Percentiles rank a stretch among this genome's conserved stretches.
These are phyloP conservation scores for Meiosimyza decipiens DNA, from an alignment of 2,888 invertebrate genomes.

Conservation along the genomic window DNA sequence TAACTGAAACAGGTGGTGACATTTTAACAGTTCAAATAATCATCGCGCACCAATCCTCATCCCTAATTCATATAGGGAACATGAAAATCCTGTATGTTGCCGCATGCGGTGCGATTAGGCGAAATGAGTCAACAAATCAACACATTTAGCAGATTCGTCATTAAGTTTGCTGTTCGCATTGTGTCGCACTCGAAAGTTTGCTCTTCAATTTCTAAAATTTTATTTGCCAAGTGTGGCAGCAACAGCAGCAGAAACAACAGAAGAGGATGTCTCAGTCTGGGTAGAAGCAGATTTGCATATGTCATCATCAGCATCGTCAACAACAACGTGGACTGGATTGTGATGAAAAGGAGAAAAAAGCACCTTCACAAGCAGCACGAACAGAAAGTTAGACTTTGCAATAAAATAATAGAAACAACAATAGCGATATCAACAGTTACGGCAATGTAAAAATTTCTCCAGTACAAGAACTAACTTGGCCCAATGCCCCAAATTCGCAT, in stretches of 20 bases:
- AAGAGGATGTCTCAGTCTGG: conserved; percentile 3
- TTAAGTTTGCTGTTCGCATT: conserved; percentile 54
- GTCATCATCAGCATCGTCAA: background rate
- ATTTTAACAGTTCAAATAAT: no score
- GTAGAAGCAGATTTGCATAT: conserved; percentile 20
- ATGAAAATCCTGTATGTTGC: background rate
- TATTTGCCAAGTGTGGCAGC: conserved; percentile 55
- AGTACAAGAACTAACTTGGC: conserved; percentile 45
- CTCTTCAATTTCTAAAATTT: conserved; percentile 64
- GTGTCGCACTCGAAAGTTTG: conserved; percentile 58
- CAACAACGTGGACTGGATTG: no score
- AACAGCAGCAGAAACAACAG: background rate
- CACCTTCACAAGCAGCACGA: background rate
- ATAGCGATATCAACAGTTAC: conserved; percentile 31
- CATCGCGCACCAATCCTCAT: no score
- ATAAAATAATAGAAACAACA: background rate
- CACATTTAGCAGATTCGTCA: conserved; percentile 60
- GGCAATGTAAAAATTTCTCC: conserved; percentile 27
- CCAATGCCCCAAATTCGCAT: conserved; percentile 51
- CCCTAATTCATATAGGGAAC: no score
- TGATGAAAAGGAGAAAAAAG: no score
- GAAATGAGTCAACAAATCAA: conserved; percentile 65
- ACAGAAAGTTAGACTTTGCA: conserved; percentile 3
- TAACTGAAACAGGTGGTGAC: no score
- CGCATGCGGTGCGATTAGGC: conserved; percentile 61